Evolutionary conservation across 2,888 invertebrate genomes (phyloP).

Genomic region (Ernsta delagoae): DNA sequence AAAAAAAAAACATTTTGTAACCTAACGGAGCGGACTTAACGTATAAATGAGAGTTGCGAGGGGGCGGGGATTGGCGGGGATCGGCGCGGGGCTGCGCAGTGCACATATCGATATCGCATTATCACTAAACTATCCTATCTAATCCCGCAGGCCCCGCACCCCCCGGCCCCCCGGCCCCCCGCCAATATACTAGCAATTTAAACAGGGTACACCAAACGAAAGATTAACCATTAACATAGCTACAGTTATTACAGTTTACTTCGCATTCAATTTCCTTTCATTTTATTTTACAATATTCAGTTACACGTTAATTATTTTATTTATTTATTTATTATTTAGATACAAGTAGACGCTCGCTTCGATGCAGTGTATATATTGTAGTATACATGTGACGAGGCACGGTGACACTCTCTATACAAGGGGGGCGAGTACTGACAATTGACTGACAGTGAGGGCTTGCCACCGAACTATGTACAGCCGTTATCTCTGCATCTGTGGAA

Average conservation of each 20-base stretch:
- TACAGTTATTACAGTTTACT: constrained; percentile 41
- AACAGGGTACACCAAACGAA: constrained; percentile 29
- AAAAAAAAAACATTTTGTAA: constrained; percentile 56
- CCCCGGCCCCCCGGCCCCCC: constrained; percentile 37
- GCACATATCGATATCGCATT: not conserved
- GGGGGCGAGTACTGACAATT: constrained; percentile 41
- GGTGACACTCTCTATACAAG: constrained; percentile 25
- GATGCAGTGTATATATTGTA: constrained; percentile 20
- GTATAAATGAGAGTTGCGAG: constrained; percentile 47
- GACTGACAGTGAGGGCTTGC: constrained; percentile 47
- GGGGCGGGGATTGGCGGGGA: too few species aligned
- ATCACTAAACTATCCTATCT: constrained; percentile 46
- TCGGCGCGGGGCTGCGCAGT: too few species aligned
- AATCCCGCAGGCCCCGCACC: constrained; percentile 36
- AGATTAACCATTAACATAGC: constrained; percentile 55
- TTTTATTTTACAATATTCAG: constrained; percentile 59
- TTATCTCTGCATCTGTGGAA: constrained; percentile 33
- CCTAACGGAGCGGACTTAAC: constrained; percentile 61
- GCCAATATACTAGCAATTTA: constrained; percentile 59
- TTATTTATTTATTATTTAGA: constrained; percentile 42
- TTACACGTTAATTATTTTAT: constrained; percentile 40
- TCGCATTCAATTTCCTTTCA: constrained; percentile 52
- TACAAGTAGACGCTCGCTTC: constrained; percentile 43
- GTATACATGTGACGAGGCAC: constrained; percentile 24
- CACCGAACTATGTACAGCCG: constrained; percentile 62